phyloP scores from a whole-genome alignment of 1,140 invertebrate genomes.

The Probaryconus sp. region DNA sequence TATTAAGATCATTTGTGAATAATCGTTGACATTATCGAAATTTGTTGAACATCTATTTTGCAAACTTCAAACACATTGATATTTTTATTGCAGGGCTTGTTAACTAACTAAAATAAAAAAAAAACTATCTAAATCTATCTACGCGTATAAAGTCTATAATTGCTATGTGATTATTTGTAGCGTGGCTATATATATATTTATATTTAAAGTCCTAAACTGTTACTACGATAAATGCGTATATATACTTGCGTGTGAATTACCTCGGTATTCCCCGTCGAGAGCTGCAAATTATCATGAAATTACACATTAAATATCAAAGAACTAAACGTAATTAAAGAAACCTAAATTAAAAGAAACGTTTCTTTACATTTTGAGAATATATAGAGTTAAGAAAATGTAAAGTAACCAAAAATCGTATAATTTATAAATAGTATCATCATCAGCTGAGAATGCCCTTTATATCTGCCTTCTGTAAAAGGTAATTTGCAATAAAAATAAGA shows the following conservation, averaged over 20 bases:
- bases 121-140: slow-evolving; percentile 49
- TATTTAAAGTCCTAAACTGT: slow-evolving; percentile 36
- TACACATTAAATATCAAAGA: slow-evolving; percentile 56
- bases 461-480: slow-evolving; percentile 22
- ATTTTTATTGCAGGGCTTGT: slow-evolving; percentile 33
- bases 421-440: slow-evolving; percentile 40
- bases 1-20: too few species aligned
- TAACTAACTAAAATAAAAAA: slow-evolving; percentile 42
- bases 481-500: slow-evolving; percentile 31
- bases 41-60: too few species aligned
- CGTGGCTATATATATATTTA: slow-evolving; percentile 54
- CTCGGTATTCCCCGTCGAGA: slow-evolving; percentile 60
- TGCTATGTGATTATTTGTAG: slow-evolving; percentile 53
- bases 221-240: slow-evolving; percentile 48
- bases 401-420: slow-evolving; percentile 32
- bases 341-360: slow-evolving; percentile 37
- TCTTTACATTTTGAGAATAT: slow-evolving; percentile 28
- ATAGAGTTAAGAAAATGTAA: slow-evolving; percentile 36
- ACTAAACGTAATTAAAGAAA: slow-evolving; percentile 40
- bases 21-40: too few species aligned
- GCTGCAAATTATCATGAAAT: slow-evolving; percentile 62
- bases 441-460: slow-evolving; percentile 57
- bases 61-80: too few species aligned
- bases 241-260: slow-evolving; percentile 65
- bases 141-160: slow-evolving; percentile 54